These are phyloP conservation scores for Eupithecia subumbrata DNA, from an alignment of 2,888 invertebrate genomes.

Conservation along the genomic window DNA sequence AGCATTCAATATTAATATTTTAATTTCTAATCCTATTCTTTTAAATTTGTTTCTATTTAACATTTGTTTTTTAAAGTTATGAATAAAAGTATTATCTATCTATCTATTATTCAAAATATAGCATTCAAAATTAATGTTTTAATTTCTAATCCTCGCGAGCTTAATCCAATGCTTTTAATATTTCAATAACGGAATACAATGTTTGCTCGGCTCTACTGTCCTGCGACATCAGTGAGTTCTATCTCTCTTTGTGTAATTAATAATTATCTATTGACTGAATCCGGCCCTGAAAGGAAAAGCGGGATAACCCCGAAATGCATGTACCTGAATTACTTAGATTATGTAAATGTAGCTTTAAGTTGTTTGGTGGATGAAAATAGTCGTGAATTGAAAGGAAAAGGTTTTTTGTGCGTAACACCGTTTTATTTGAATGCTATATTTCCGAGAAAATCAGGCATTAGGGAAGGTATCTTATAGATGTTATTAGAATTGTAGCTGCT, in stretches of 20 bases:
- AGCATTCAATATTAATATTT: too few relatives aligned
- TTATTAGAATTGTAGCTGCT: not conserved
- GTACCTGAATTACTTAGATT: constrained; percentile 43
- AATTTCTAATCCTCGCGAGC: not conserved
- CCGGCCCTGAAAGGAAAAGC: constrained; percentile 24
- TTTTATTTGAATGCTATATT: constrained; percentile 1
- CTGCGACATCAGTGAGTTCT: too few relatives aligned
- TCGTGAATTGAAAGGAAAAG: constrained; percentile 27
- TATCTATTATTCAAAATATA: too few relatives aligned
- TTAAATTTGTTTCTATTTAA: too few relatives aligned
- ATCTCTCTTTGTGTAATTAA: not conserved
- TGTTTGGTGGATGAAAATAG: constrained; percentile 36
- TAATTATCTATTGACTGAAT: constrained; percentile 1
- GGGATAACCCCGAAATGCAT: constrained; percentile 38
- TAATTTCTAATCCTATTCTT: too few relatives aligned
- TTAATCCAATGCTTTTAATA: too few relatives aligned
- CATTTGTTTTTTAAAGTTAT: too few relatives aligned
- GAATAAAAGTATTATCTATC: too few relatives aligned
- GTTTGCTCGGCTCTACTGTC: too few relatives aligned
- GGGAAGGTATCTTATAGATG: not conserved
- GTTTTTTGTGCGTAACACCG: constrained; percentile 12
- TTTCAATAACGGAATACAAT: too few relatives aligned
- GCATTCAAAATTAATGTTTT: not conserved
- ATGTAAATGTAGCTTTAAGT: constrained; percentile 41
- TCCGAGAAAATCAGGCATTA: not conserved